Percentiles rank a stretch among this genome's conserved stretches.
Conservation (phyloP, 2,113 vertebrate species). For the Aldabrachelys gigantea region DNA sequence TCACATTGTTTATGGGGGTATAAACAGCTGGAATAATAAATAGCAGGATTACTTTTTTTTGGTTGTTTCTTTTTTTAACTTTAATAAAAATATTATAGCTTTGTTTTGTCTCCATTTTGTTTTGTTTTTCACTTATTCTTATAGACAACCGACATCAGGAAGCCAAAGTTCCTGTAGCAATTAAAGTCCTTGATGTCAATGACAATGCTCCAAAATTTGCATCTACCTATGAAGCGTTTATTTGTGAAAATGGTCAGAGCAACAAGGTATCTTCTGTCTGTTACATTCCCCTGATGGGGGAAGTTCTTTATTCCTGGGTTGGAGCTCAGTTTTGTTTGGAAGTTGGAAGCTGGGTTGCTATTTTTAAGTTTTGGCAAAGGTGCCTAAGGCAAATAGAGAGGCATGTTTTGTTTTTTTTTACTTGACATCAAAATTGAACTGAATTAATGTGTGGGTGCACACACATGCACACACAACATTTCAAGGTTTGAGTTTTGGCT, state of each 20-base stretch:
- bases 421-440: background rate
- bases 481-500: background rate
- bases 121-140: conserved; percentile 3
- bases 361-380: background rate
- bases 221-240: conserved; percentile 88
- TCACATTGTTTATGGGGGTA: background rate
- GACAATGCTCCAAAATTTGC: conserved; percentile 95
- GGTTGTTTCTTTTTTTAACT: background rate
- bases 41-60: background rate
- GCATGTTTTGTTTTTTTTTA: background rate
- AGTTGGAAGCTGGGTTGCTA: background rate
- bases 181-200: conserved; percentile 91
- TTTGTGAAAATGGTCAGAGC: conserved; percentile 90
- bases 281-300: fast-evolving
- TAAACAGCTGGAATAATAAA: background rate
- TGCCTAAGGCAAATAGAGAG: background rate
- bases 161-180: conserved; percentile 93
- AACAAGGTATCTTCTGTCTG: conserved; percentile 82
- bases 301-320: fast-evolving
- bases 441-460: background rate
- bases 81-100: background rate
- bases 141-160: conserved; percentile 92
- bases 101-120: background rate
- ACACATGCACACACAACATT: background rate
- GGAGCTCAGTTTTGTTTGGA: background rate